These are phyloP conservation scores for Drosophila nannoptera DNA, from an alignment of 1,140 invertebrate species.

Conservation along the genomic window DNA sequence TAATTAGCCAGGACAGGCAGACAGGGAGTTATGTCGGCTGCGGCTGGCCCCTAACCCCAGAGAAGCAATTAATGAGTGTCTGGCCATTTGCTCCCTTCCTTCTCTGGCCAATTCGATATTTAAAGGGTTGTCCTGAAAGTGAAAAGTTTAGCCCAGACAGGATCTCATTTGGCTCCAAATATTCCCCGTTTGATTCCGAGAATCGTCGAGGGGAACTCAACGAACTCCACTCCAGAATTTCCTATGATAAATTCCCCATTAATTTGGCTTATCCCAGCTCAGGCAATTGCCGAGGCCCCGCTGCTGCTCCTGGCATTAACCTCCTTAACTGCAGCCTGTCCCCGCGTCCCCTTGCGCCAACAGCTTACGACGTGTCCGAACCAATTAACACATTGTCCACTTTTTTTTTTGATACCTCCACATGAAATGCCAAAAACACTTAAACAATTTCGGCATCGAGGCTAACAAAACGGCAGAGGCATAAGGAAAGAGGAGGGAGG, in stretches of 20 bases:
- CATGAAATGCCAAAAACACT: slow-evolving; percentile 65
- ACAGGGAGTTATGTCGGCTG: slow-evolving; percentile 14
- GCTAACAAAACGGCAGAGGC: slow-evolving; percentile 5
- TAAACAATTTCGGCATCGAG: slow-evolving; percentile 45
- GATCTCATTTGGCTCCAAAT: slow-evolving; percentile 9
- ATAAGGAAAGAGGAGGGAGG: too few species aligned
- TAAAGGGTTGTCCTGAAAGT: slow-evolving; percentile 41
- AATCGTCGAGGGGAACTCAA: background rate
- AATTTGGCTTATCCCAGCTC: too few species aligned
- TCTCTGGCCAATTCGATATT: slow-evolving; percentile 64
- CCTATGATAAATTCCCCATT: background rate
- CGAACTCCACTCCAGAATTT: background rate
- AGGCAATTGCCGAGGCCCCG: too few species aligned
- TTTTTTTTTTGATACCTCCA: slow-evolving; percentile 48
- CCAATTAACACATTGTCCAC: slow-evolving; percentile 76
- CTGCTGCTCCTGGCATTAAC: too few species aligned
- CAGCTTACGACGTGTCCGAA: slow-evolving; percentile 59
- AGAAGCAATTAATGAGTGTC: slow-evolving; percentile 66
- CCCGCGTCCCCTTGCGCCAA: background rate
- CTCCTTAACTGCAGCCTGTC: slow-evolving; percentile 1
- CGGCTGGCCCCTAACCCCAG: slow-evolving; percentile 60
- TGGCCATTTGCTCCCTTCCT: slow-evolving; percentile 42
- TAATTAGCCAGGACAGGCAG: slow-evolving; percentile 19
- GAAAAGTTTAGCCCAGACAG: slow-evolving; percentile 1
- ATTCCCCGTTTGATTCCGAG: background rate